Evolutionary conservation across 2,797 vertebrate species (phyloP), one percentile per base, ranked within the genome.

Genomic region (Babyrousa celebensis): DNA sequence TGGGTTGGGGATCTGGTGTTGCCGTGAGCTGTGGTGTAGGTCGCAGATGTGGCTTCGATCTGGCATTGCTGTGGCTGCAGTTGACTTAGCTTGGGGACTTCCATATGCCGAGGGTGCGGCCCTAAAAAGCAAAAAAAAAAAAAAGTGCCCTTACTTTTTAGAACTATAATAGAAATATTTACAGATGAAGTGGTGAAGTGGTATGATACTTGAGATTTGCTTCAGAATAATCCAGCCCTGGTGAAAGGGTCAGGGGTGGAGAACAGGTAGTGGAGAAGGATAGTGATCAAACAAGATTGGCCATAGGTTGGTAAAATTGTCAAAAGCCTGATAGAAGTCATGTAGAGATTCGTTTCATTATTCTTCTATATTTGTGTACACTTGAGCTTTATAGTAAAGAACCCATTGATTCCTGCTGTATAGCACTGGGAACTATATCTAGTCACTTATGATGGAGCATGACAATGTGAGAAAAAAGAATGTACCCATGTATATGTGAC

Each of bases 171-270:
- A 56, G 43, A 79, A 5, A 3, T 79, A n/a, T 89, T 71, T 84
- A 32, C 48, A 25, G 36, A 72, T 48, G 43, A 85, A 91, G 74
- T 79, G 58, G 8, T 77, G 43, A 85, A 91, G 74, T 79, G 58
- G 8, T 77, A 15, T 79, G 27, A 67, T 85, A 32, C 40, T 52
- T 89, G 79, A 65, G 29, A 32, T 93, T 95, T 85, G 43, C 29
- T 79, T 93, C 79, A 93, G 3, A 93, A 72, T 70, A 71, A 48
- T 48, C 79, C 79, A 63, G 3, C 14, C 20, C 29, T 56, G 62
- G 67, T 48, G 43, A 78, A 18, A 27, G 48, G 32, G 12, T 52
- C 12, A 36, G 83, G 5, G 40, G 5, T 48, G 18, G 62, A 72
- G 72, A 29, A 18, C 54, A 68, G 52, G 48, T 21, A 15, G 71